These are phyloP conservation scores for Melieria omissa DNA, from an alignment of 2,888 invertebrate species.

Conservation along the genomic window DNA sequence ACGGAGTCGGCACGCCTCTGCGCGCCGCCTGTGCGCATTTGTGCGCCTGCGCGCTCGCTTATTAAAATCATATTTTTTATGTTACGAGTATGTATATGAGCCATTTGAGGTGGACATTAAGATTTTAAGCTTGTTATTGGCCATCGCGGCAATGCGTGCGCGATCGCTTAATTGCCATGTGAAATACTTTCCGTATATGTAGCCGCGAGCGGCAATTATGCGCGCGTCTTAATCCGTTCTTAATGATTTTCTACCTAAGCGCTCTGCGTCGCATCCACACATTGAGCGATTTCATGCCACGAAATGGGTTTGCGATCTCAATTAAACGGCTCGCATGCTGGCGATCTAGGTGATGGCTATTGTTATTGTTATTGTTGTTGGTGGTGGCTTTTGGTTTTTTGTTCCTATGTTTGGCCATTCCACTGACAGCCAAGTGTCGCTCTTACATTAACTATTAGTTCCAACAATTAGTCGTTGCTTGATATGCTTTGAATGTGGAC, in stretches of 20 bases:
- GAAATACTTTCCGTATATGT: conserved; percentile 12
- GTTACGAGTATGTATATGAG: conserved; percentile 45
- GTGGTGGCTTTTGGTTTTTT: too few species aligned
- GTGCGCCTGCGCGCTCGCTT: conserved; percentile 59
- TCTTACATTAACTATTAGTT: too few species aligned
- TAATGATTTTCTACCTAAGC: conserved; percentile 48
- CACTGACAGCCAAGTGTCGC: too few species aligned
- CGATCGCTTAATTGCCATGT: conserved; percentile 45
- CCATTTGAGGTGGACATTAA: conserved; percentile 56
- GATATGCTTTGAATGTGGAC: too few species aligned
- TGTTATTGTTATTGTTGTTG: too few species aligned
- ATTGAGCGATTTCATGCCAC: too few species aligned
- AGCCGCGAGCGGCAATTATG: conserved; percentile 33
- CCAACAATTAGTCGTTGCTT: too few species aligned
- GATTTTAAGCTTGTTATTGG: conserved; percentile 40
- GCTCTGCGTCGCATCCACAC: conserved; percentile 6
- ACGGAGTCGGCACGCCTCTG: background rate
- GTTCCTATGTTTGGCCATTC: too few species aligned
- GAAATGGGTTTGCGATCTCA: too few species aligned
- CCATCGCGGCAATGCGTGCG: background rate
- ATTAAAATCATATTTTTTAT: conserved; percentile 58
- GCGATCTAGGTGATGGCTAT: too few species aligned
- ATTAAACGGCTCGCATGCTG: too few species aligned
- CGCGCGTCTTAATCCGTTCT: conserved; percentile 56
- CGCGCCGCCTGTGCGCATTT: background rate